phyloP scores from a whole-genome alignment of 2,888 invertebrate genomes.

The Automeris io region DNA sequence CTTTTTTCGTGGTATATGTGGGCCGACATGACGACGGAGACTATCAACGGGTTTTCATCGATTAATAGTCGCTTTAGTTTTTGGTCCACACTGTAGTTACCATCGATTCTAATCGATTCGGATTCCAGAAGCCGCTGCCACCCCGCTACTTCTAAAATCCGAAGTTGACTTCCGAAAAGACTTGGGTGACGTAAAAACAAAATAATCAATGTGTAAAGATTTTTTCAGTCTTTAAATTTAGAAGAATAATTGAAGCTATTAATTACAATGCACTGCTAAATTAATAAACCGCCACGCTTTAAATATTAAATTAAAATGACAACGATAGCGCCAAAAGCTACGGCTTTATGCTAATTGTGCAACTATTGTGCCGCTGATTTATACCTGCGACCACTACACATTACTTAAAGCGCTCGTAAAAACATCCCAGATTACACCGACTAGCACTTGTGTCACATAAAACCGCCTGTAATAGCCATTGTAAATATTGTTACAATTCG shows the following conservation, averaged over 20 bases:
- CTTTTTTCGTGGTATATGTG: too few relatives aligned
- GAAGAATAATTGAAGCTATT: constrained; percentile 12
- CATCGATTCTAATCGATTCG: too few relatives aligned
- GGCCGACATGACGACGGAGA: too few relatives aligned
- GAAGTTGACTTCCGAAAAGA: too few relatives aligned
- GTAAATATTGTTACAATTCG: constrained; percentile 34
- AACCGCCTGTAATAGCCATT: constrained; percentile 35
- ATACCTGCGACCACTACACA: constrained; percentile 35
- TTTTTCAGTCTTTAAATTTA: background rate
- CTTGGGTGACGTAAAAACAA: too few relatives aligned
- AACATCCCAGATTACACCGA: constrained; percentile 45
- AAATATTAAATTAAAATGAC: constrained; percentile 49
- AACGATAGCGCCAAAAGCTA: constrained; percentile 38
- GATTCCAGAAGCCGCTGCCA: too few relatives aligned
- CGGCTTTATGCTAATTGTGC: constrained; percentile 47
- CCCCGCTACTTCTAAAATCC: too few relatives aligned
- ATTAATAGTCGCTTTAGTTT: too few relatives aligned
- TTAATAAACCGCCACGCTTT: constrained; percentile 30
- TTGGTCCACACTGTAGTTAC: too few relatives aligned
- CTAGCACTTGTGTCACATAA: constrained; percentile 45
- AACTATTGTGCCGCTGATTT: constrained; percentile 47
- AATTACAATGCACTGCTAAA: constrained; percentile 19
- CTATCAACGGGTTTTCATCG: too few relatives aligned
- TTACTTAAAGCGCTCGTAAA: constrained; percentile 53
- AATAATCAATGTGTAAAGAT: too few relatives aligned